Evolutionary conservation across 2,797 vertebrate genomes (phyloP).

Genomic region (Podarcis lilfordi): DNA sequence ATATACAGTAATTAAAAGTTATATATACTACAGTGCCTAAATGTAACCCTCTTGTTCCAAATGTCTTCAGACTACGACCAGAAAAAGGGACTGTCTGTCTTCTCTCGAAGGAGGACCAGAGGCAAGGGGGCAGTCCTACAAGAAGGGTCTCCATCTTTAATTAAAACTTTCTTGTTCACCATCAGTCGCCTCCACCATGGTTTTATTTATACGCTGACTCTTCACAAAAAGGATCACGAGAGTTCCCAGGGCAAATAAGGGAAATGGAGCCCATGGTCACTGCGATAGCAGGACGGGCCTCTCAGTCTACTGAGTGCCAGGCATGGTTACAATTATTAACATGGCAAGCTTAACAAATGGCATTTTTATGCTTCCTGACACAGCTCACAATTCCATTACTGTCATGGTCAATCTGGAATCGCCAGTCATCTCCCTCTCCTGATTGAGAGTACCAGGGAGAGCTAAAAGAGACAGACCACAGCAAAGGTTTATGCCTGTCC

Average conservation of each 20-base stretch:
- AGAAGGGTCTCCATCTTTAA: too few species aligned
- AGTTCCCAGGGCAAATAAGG: too few species aligned
- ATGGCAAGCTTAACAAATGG: slow-evolving; percentile 29
- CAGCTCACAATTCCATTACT: slow-evolving; percentile 29
- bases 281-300: neutral
- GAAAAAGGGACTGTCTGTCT: too few species aligned
- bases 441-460: slow-evolving; percentile 35
- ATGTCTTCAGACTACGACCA: too few species aligned
- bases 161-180: neutral
- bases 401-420: neutral
- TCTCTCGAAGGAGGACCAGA: too few species aligned
- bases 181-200: too few species aligned
- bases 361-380: neutral
- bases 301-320: neutral
- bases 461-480: neutral
- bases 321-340: slow-evolving; percentile 18
- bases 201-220: too few species aligned
- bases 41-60: too few species aligned
- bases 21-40: too few species aligned
- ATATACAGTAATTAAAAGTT: too few species aligned
- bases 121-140: too few species aligned
- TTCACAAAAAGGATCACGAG: too few species aligned
- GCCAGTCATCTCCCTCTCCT: neutral
- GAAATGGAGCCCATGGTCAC: neutral
- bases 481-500: slow-evolving; percentile 19